Evolutionary conservation across 2,113 vertebrate species (phyloP), one percentile per base, ranked within the genome.

Genomic region (Dasyprocta punctata): DNA sequence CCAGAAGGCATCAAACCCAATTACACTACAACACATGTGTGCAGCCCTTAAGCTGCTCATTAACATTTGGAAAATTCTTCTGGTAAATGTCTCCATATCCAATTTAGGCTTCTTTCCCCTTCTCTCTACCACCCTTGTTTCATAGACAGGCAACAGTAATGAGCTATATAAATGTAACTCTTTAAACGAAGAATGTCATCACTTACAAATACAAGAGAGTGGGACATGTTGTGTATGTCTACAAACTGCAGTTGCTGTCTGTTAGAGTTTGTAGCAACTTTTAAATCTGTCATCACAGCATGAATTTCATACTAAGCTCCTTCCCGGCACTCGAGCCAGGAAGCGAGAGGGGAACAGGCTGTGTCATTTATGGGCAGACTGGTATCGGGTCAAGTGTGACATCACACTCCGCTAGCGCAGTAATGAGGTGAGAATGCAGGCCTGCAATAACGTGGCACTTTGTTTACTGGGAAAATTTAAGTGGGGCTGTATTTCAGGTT

Each of bases 261-360:
- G 98, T 99, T 99, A 99, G 98, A 98, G 98, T 99, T 99, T 99
- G 99, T 99, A 99, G 99, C 99, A 99, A 99, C 99, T 99, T 99
- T 99, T 99, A 99, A 99, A 99, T 99, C 99, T 99, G 99, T 99
- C 99, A 99, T 98, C 99, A 99, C 99, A 5, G 98, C 98, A 99
- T 98, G 98, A 99, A 99, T 98, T 98, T 99, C 98, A 98, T 99
- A 98, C 99, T 98, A 98, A 99, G 98, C 99, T 98, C 99, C 98
- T 99, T 99, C 98, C 98, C 97, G 94, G 98, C 98, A 98, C 98
- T 98, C 71, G 97, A 98, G 98, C 97, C 98, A 99, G 99, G 99
- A 99, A 99, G 98, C 97, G 98, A 98, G 98, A 92, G 97, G 98
- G 98, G 98, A 98, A 98, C 98, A 98, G 98, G 98, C 98, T 98